Conservation (phyloP, 1,140 invertebrate species). For the Globodera rostochiensis region DNA sequence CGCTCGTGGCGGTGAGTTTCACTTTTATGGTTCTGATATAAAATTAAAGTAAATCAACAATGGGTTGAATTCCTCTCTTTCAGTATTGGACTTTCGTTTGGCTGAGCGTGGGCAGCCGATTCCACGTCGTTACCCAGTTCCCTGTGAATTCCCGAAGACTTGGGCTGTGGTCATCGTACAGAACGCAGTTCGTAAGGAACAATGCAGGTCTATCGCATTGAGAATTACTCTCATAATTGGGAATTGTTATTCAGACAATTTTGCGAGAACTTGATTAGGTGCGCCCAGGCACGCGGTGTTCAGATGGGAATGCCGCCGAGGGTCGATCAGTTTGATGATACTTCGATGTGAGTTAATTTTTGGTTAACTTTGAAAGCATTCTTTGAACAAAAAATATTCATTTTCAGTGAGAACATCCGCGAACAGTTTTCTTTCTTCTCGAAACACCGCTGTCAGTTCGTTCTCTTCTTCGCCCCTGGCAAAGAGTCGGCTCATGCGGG, state of each 20-base stretch:
- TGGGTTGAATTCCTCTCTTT: not conserved
- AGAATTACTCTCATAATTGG: no score
- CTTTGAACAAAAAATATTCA: not conserved
- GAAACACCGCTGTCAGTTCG: conserved; percentile 12
- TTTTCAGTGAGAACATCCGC: conserved; percentile 10
- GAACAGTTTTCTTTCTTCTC: conserved; percentile 27
- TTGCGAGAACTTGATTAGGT: conserved; percentile 4
- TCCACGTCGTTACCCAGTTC: conserved; percentile 12
- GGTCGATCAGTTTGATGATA: conserved; percentile 8
- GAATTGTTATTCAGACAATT: conserved; percentile 19
- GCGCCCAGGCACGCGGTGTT: conserved; percentile 23
- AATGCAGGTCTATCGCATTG: conserved; percentile 23
- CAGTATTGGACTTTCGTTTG: conserved; percentile 15
- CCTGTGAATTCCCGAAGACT: conserved; percentile 11
- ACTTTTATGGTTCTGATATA: not conserved
- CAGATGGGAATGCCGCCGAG: not conserved
- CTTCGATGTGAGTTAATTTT: not conserved
- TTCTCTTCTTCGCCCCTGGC: conserved; percentile 32
- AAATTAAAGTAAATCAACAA: not conserved
- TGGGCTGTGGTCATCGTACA: conserved; percentile 35
- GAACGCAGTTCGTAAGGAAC: conserved; percentile 10
- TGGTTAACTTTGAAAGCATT: not conserved
- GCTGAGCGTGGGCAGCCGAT: not conserved
- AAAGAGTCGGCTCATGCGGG: conserved; percentile 19
- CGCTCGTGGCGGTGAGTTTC: conserved; percentile 13